phyloP scores from a whole-genome alignment of 2,888 invertebrate genomes.

The Nemoura dubitans region DNA sequence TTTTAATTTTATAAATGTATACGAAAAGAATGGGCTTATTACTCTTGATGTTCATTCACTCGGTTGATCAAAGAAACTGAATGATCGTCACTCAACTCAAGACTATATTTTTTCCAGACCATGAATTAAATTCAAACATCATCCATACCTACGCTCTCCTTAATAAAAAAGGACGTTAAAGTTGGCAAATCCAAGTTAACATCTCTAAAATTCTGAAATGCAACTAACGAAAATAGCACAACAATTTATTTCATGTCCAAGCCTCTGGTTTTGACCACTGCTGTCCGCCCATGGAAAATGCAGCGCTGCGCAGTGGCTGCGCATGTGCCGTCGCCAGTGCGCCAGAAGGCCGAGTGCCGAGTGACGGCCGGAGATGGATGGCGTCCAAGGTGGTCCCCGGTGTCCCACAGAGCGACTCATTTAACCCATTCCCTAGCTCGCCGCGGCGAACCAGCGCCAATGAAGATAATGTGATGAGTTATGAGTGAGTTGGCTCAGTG shows the following conservation, averaged over 20 bases:
- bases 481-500: constrained; percentile 37
- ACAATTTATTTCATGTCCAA: not conserved
- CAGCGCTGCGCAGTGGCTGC: not conserved
- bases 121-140: not conserved
- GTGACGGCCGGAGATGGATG: not conserved
- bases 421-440: not conserved
- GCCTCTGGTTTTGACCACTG: no score
- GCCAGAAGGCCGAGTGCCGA: not conserved
- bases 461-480: constrained; percentile 41
- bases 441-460: constrained; percentile 25
- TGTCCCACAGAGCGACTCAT: constrained; percentile 9
- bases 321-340: not conserved
- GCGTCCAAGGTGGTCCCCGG: constrained; percentile 24
- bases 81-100: not conserved
- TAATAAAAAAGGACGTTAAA: not conserved
- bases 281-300: not conserved
- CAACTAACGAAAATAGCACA: not conserved
- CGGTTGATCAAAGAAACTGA: not conserved
- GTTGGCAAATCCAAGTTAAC: not conserved
- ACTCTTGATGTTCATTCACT: not conserved
- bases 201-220: not conserved
- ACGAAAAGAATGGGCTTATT: not conserved
- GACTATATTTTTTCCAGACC: not conserved
- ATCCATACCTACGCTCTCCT: no score
- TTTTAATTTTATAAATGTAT: not conserved